A percentile compares a stretch with the other conserved stretches of the same genome.
Conservation (phyloP, 2,113 vertebrate species). For the Brachyhypopomus occidentalis region DNA sequence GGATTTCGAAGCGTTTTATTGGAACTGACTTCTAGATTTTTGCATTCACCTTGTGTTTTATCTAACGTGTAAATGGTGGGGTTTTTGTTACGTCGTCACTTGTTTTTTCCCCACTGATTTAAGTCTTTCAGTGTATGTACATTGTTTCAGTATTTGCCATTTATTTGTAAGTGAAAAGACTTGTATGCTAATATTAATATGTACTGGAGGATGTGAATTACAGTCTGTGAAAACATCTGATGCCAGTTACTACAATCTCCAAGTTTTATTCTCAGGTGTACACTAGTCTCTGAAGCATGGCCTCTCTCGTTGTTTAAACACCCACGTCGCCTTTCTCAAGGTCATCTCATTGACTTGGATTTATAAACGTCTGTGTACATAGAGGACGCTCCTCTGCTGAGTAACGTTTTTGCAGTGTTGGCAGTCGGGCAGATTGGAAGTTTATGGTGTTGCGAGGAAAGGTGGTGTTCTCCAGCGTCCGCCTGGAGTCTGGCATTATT, state of each 20-base stretch:
- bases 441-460: neutral
- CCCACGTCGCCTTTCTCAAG: neutral
- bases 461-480: neutral
- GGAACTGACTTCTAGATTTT: constrained; percentile 10
- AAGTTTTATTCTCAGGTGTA: constrained; percentile 38
- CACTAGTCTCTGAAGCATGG: constrained; percentile 17
- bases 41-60: constrained; percentile 38
- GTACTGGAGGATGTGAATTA: constrained; percentile 6
- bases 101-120: constrained; percentile 3
- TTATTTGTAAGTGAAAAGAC: constrained; percentile 10
- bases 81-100: neutral
- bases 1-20: constrained; percentile 29
- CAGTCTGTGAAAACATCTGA: constrained; percentile 14
- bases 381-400: neutral
- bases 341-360: constrained; percentile 2
- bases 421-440: constrained; percentile 17
- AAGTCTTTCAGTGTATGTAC: constrained; percentile 1
- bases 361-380: constrained; percentile 7
- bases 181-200: neutral
- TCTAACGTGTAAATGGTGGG: constrained; percentile 16
- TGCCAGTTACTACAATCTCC: constrained; percentile 7
- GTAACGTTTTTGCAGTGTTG: constrained; percentile 46
- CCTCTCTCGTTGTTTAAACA: constrained; percentile 15
- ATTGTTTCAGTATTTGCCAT: constrained; percentile 38
- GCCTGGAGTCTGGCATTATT: neutral